Evolutionary conservation across 2,797 vertebrate genomes (phyloP), one percentile per base, ranked within the genome.

Genomic region (Nannoperca australis): DNA sequence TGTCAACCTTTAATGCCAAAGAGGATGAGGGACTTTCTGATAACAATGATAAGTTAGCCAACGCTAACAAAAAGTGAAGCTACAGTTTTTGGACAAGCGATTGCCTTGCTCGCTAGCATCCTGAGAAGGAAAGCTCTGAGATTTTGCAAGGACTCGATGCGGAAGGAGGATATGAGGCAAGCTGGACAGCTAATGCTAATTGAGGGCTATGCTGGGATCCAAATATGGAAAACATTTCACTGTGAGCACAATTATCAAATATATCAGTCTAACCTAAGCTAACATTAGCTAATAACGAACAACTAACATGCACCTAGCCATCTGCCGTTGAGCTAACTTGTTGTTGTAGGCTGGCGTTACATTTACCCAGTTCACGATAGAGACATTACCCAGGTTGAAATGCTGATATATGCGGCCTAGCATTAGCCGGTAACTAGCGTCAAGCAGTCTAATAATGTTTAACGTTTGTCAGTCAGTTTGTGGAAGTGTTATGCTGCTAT

Each of bases 121-220:
- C 85, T 53, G 81, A 81, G 70, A 77, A 90, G 88, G 86, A 91
- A 79, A 91, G 81, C 89, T 85, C 83, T 83, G 89, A 89, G 90
- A 89, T 92, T 93, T 89, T 79, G 72, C 62, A 63, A 80, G 74
- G 72, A 88, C 79, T 93, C 91, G 89, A 92, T 88, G 91, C 92
- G 91, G 93, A 92, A 94, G 92, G 84, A 92, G 75, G 88, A 87
- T 90, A 90, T 90, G 89, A 92, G 84, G 72, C 92, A 75, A 89
- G 84, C 88, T 89, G 89, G 80, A 84, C 73, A 67, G 88, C 90
- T 87, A 88, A 86, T 84, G 91, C 92, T 91, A 92, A 88, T 44
- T 81, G 81, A 87, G 82, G 88, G 86, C 85, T 86, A 70, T 72
- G 73, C 70, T 88, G 75, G 83, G 78, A 82, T 70, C 72, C 66